Conservation (phyloP, 2,888 invertebrate species). For the Nudaria mundana region DNA sequence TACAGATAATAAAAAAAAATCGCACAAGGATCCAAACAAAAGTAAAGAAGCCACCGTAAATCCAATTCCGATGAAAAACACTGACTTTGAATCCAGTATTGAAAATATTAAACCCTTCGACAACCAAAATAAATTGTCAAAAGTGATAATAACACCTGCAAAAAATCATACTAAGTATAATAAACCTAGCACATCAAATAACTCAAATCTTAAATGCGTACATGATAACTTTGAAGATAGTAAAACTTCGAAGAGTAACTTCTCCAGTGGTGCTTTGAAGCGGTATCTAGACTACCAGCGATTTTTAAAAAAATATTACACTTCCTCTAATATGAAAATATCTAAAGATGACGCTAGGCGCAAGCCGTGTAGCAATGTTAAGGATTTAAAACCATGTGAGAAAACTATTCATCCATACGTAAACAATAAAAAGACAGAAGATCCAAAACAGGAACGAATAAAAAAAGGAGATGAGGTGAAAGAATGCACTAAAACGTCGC, state of each 20-base stretch:
- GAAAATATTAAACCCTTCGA: too few relatives aligned
- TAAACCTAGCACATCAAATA: too few relatives aligned
- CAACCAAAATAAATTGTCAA: too few relatives aligned
- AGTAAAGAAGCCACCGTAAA: background rate
- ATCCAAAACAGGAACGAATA: background rate
- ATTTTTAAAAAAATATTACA: conserved; percentile 5
- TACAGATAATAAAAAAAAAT: background rate
- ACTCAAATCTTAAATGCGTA: too few relatives aligned
- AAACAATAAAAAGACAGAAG: background rate
- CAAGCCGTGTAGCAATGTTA: background rate
- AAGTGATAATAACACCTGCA: too few relatives aligned
- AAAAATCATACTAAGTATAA: too few relatives aligned
- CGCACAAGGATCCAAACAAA: background rate
- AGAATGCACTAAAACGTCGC: background rate
- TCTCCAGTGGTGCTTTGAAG: conserved; percentile 1
- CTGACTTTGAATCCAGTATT: too few relatives aligned
- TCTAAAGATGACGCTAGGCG: background rate
- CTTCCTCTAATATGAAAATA: background rate
- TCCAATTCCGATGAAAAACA: background rate
- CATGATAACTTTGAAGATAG: too few relatives aligned
- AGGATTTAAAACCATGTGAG: background rate
- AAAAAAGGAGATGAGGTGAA: background rate
- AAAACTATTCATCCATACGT: background rate
- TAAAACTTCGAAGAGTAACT: background rate
- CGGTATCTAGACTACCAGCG: conserved; percentile 7